Percentiles rank a stretch among this genome's conserved stretches.
phyloP scores from a whole-genome alignment of 1,140 invertebrate species.

The Aleiodes sp. region DNA sequence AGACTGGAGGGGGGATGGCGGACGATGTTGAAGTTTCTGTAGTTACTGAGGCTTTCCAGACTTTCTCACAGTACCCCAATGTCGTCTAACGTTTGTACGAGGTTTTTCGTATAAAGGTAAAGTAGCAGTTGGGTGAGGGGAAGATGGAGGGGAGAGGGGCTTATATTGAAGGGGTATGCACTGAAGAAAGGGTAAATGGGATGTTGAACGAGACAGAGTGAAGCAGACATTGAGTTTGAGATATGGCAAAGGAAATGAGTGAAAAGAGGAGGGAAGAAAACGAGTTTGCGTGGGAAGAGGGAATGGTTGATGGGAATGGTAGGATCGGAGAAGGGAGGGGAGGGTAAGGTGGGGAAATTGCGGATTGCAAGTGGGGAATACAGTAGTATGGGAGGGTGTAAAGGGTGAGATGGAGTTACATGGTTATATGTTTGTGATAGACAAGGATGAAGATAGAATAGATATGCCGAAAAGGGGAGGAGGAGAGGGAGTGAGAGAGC shows the following conservation, averaged over 20 bases:
- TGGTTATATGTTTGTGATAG: conserved; percentile 22
- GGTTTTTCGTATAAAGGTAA: no score
- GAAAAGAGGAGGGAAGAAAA: background rate
- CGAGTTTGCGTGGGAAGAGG: background rate
- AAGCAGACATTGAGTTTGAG: background rate
- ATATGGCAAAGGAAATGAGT: background rate
- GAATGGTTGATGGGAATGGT: no score
- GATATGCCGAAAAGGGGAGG: conserved; percentile 11
- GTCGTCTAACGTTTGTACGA: no score
- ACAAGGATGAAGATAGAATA: conserved; percentile 31
- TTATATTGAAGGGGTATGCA: no score
- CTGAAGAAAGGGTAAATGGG: background rate
- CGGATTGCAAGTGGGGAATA: conserved; percentile 26
- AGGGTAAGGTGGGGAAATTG: conserved; percentile 14
- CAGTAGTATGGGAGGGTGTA: conserved; percentile 10
- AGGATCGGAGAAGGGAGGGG: background rate
- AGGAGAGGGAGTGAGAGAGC: conserved; percentile 31
- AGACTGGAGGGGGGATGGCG: no score
- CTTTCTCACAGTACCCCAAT: no score
- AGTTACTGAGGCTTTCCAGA: no score
- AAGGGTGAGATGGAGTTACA: conserved; percentile 17
- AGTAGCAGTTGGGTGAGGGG: no score
- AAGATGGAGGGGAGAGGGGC: no score
- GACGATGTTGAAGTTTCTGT: no score
- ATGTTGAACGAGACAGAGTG: background rate